These are phyloP conservation scores for Drosophila yooni DNA, from an alignment of 2,888 invertebrate species.

Conservation along the genomic window DNA sequence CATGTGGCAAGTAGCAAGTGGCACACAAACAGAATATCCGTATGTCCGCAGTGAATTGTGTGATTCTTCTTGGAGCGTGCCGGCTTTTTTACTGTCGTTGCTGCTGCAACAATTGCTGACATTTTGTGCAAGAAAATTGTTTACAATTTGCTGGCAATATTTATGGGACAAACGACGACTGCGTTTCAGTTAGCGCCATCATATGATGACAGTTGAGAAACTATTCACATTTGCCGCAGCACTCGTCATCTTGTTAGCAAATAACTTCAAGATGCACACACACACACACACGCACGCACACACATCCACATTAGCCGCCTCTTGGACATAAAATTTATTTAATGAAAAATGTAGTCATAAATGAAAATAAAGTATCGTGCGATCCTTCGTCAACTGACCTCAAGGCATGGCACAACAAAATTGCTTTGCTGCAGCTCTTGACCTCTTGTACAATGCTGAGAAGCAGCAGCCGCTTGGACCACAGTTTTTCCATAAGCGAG, in stretches of 20 bases:
- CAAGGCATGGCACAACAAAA: slow-evolving; percentile 32
- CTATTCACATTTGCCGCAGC: slow-evolving; percentile 10
- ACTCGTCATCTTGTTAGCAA: slow-evolving; percentile 4
- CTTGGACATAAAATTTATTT: slow-evolving; percentile 38
- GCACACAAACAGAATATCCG: slow-evolving; percentile 17
- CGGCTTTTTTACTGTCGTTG: slow-evolving; percentile 14
- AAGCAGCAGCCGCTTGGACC: slow-evolving; percentile 22
- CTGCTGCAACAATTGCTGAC: slow-evolving; percentile 40
- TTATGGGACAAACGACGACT: slow-evolving; percentile 23
- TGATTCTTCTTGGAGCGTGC: slow-evolving; percentile 45
- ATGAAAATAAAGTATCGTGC: slow-evolving; percentile 34
- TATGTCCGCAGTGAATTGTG: slow-evolving; percentile 17
- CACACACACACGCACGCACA: not conserved
- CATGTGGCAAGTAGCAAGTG: slow-evolving; percentile 38
- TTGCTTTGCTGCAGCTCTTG: slow-evolving; percentile 37
- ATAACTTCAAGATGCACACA: not conserved
- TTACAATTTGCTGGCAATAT: slow-evolving; percentile 50
- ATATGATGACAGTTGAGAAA: slow-evolving; percentile 21
- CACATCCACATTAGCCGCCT: not conserved
- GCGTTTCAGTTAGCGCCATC: slow-evolving; percentile 30
- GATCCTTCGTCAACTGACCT: slow-evolving; percentile 35
- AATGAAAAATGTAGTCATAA: slow-evolving; percentile 53
- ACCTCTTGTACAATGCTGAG: slow-evolving; percentile 49
- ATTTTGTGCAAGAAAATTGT: slow-evolving; percentile 55
- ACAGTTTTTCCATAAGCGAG: slow-evolving; percentile 58